Base-by-base conservation (phyloP, 2,797 vertebrate genomes). In the Sciurus vulgaris region DNA sequence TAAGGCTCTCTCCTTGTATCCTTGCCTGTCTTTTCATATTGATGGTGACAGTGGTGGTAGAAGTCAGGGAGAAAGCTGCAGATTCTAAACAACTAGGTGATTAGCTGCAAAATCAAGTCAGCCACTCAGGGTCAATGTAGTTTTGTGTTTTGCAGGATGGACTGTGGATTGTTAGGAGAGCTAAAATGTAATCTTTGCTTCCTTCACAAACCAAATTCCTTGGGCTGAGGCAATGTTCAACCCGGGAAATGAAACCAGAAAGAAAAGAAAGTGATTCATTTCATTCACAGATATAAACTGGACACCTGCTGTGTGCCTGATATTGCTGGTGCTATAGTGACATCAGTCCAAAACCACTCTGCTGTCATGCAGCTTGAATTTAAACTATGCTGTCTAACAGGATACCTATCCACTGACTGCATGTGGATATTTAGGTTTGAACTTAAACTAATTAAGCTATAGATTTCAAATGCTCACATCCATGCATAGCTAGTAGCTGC, bases 211-310 rank as follows among this genome's bases (percentile, higher is more conserved):
- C 28, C 67, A 35, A 30, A 82, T 69, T 56, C 44, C 24, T 24
- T 38, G 44, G 51, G 15, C 76, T n/a, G 0, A 15, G 12, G 47
- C 70, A 47, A 7, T n/a, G 5, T 67, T 83, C 67, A 76, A 22
- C 44, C n/a, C 79, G 49, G 54, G 26, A 79, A 70, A 72, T 93
- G 65, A 92, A 94, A 38, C 15, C 63, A 61, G 74, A 73, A 93
- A 12, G n/a, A 18, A 65, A 87, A 72, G 26, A 63, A 74, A 54
- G 11, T 61, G 47, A 15, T 56, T 70, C 63, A 70, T 74, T 79
- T n/a, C 54, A 49, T 49, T 20, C 47, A 38, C 63, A 63, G 22
- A 33, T 35, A 41, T 24, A 77, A 33, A 44, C 1, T 79, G 47
- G 33, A 14, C 26, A 61, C 8, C 56, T 78, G 69, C 35, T 49